Evolutionary conservation across 2,888 invertebrate genomes (phyloP), one percentile per base, ranked within the genome.

Genomic region (Frankliniella fusca): DNA sequence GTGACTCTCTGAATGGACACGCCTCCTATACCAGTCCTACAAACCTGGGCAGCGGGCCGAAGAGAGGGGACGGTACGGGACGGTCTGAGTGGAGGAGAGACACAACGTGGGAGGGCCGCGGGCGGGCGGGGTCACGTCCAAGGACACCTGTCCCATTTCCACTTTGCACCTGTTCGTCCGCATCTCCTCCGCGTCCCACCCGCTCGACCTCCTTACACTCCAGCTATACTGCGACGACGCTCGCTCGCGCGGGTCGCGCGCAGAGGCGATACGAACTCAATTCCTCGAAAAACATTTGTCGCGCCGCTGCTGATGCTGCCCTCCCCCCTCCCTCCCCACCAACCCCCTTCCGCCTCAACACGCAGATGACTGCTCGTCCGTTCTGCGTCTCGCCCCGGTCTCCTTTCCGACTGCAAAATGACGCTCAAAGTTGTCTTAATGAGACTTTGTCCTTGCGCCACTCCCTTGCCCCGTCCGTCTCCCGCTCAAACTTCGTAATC

Each of bases 351-450:
- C 38, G 38, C 38, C 38, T 61, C 61, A 7, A n/a, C 61, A 61
- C 61, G 15, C 61, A 61, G 61, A 18, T 61, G 61, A 61, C 61
- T 27, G 18, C 15, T 54, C 12, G 54, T 20, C 15, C 12, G 54
- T 54, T 54, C 54, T 2, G 11, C 54, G 11, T 54, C 54, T 15
- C 18, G 54, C 54, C 54, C 54, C 54, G 38, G 3, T 38, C 38
- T 38, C 38, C 38, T 38, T 38, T 54, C 54, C 54, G 54, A 10
- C 27, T 27, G 70, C 70, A 27, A 76, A 76, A 76, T 76, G 70
- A 76, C 70, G 70, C 70, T 27, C 70, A 27, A 76, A 76, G 70
- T 76, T 76, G 70, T 23, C 70, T 76, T 76, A 76, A 76, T 76
- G 70, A 76, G 70, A 76, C 70, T 76, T 76, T 76, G 70, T 76